A percentile compares a stretch with the other conserved stretches of the same genome.
phyloP scores from a whole-genome alignment of 2,888 invertebrate genomes.

The Chrysolina oricalcia region DNA sequence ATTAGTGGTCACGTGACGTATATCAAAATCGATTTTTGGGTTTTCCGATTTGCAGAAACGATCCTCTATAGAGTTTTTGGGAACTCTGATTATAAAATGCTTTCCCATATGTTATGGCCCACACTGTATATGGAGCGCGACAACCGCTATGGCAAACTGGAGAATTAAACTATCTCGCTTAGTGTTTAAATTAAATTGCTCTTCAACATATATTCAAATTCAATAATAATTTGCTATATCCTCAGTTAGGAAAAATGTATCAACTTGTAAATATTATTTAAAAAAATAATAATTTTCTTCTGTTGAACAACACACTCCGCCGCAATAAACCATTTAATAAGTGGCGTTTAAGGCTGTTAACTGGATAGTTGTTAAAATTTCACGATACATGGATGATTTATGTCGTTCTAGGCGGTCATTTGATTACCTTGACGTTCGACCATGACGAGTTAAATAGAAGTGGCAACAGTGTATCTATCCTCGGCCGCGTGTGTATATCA shows the following conservation, averaged over 20 bases:
- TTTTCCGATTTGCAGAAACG: no score
- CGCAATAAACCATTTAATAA: slow-evolving; percentile 39
- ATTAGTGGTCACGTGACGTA: no score
- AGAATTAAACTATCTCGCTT: no score
- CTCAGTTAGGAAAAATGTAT: not conserved
- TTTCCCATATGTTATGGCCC: no score
- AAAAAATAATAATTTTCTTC: slow-evolving; percentile 42
- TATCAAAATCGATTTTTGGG: no score
- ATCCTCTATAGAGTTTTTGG: no score
- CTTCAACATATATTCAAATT: not conserved
- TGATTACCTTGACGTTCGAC: slow-evolving; percentile 58
- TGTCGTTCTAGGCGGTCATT: slow-evolving; percentile 52
- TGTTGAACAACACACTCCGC: slow-evolving; percentile 44
- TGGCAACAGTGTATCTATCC: slow-evolving; percentile 53
- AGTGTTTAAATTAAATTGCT: not conserved
- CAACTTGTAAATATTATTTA: not conserved
- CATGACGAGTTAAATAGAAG: slow-evolving; percentile 52
- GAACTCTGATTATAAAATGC: no score
- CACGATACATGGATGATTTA: slow-evolving; percentile 47
- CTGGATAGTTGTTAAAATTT: slow-evolving; percentile 45
- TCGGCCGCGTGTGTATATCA: slow-evolving; percentile 60
- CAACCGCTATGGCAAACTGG: no score
- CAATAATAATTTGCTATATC: not conserved
- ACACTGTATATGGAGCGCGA: no score
- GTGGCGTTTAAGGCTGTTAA: slow-evolving; percentile 42